Base-by-base conservation (phyloP, 2,888 invertebrate species). In the Ceratothoa steindachneri region DNA sequence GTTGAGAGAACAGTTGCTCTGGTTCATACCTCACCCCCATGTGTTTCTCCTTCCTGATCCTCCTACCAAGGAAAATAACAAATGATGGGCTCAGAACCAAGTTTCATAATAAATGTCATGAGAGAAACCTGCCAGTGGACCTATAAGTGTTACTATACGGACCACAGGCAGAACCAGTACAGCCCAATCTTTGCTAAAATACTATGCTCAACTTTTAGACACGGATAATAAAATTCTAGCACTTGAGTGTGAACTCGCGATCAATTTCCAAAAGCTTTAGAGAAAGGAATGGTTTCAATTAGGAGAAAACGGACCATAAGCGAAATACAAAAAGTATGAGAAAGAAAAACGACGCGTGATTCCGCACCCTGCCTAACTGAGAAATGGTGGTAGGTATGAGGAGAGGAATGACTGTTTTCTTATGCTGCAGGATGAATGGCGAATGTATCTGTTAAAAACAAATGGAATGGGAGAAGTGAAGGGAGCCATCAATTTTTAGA, bases 11-110 rank as follows among this genome's bases (percentile, higher is more conserved):
- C 74, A 74, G 76, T 70, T 72, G 75, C 75, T 72, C 70, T 71
- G 77, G 71, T 75, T 78, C 77, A 78, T 78, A 78, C 77, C 77
- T 78, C 77, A 75, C 77, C 77, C 75, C 77, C 77, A 78, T 73
- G 77, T 70, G 77, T 75, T 75, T 75, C 77, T 74, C 75, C 75
- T 73, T 78, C 77, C 77, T 78, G 75, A 78, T 75, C 75, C 77
- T 78, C 77, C 77, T 78, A 78, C 74, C 77, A 74, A 73, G 73
- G 74, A 78, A 74, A 75, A 78, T 78, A 78, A 78, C 77, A 78
- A 75, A 78, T 74, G 75, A 75, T 69, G 64, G 69, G 77, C 77
- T 78, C 75, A 78, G 74, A 75, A 78, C 77, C 75, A 71, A 73
- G 60, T 60, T 24, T 24, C 19, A 60, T 60, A 22, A 60, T n/a